A percentile compares a stretch with the other conserved stretches of the same genome.
phyloP scores from a whole-genome alignment of 2,797 vertebrate species.

The Rhynchotus rufescens region DNA sequence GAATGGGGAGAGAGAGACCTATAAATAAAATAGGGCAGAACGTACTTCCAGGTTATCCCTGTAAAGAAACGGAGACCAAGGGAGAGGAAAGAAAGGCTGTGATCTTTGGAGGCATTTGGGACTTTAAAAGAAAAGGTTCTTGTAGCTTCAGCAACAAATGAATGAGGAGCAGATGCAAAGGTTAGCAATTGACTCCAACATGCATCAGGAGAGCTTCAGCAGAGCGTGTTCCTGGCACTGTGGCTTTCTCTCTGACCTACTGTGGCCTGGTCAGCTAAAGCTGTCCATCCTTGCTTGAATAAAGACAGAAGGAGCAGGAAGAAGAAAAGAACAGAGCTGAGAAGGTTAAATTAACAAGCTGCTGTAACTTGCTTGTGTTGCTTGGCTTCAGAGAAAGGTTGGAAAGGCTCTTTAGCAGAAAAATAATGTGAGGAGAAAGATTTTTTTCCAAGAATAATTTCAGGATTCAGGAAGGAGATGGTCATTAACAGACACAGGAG shows the following conservation, averaged over 20 bases:
- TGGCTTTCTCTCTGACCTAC: not conserved
- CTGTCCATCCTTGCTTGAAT: not conserved
- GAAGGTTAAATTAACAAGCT: not conserved
- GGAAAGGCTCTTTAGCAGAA: not conserved
- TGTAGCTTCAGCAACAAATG: not conserved
- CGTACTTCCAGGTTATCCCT: not conserved
- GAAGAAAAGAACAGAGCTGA: not conserved
- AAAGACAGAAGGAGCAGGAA: not conserved
- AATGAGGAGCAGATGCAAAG: not conserved
- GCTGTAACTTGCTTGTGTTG: not conserved
- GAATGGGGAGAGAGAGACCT: not conserved
- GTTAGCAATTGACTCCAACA: not conserved
- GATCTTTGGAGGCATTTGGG: not conserved
- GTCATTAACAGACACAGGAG: not conserved
- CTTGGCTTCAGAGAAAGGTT: not conserved
- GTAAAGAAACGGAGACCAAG: not conserved
- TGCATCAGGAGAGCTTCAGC: not conserved
- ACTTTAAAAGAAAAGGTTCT: not conserved
- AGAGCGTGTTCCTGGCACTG: rapidly evolving
- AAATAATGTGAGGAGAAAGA: not conserved
- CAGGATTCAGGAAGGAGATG: not conserved
- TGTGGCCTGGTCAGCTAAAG: not conserved
- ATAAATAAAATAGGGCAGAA: not conserved
- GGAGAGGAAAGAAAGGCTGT: not conserved
- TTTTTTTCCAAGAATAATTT: not conserved